Base-by-base conservation (phyloP, 2,113 vertebrate species). In the Elgaria multicarinata region DNA sequence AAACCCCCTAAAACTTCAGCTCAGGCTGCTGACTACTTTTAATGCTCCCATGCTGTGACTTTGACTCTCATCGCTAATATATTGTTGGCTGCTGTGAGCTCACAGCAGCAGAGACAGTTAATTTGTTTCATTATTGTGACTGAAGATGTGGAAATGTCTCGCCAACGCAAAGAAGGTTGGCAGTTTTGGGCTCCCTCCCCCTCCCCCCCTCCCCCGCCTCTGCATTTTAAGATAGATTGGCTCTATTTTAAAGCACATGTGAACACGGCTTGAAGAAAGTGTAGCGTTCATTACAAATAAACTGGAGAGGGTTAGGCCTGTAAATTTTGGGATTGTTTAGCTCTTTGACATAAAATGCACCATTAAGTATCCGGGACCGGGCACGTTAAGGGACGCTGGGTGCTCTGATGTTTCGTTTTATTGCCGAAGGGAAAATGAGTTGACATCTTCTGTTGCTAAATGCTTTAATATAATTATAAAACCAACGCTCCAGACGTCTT, bases 401-500 rank as follows among this genome's bases (percentile, higher is more conserved):
- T 66, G 6, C 80, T 95, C 82, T 69, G 89, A 28, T 62, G 64
- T 87, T 89, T 78, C 86, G 80, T 78, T 46, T 93, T 92, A 85
- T 87, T 80, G 90, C 3, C 53, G 78, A 90, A 69, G 90, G 80
- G 83, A 87, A 84, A 93, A 94, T 94, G 86, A 93, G 93, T 90
- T 93, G 67, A 89, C 33, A 87, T 94, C 95, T 64, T 93, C 81
- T 91, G 84, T 86, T 89, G 81, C 87, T 95, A 92, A 95, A 79
- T 85, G 92, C 85, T 93, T 90, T 0, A 1, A 90, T 93, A 92
- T 88, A 92, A 71, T 84, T 87, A 89, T 87, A 93, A 95, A 42
- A 93, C 92, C 83, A 58, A 87, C 64, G n/a, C 44, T 89, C 0
- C 0, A 67, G 87, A 82, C 4, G 83, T 62, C 78, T 81, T 82